A percentile compares a stretch with the other conserved stretches of the same genome.
Evolutionary conservation across 2,113 vertebrate genomes (phyloP).

Genomic region (Hippocampus mohnikei): DNA sequence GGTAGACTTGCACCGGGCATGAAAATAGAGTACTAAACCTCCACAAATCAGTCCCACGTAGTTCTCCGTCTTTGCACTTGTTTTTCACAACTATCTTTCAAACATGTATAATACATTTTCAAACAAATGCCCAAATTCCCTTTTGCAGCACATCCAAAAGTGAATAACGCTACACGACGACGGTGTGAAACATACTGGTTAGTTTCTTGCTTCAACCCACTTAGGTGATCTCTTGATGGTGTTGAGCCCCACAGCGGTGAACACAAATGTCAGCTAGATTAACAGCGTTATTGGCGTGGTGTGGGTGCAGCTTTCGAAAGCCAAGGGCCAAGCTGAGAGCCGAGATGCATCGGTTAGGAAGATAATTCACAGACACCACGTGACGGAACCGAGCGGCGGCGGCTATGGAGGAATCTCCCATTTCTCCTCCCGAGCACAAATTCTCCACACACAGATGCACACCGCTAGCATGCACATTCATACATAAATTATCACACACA

Average conservation of each 20-base stretch:
- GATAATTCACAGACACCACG: conserved; percentile 23
- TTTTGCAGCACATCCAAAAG: too few relatives aligned
- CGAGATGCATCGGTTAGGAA: conserved; percentile 18
- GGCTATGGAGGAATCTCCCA: not conserved
- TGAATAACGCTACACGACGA: not conserved
- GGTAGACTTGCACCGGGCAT: too few relatives aligned
- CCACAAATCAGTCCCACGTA: too few relatives aligned
- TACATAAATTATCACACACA: conserved; percentile 7
- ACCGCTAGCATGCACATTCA: conserved; percentile 8
- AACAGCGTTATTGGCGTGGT: conserved; percentile 42
- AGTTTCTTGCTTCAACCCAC: conserved; percentile 8
- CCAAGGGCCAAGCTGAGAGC: conserved; percentile 13
- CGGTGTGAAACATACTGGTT: conserved; percentile 19
- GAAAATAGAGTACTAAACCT: too few relatives aligned
- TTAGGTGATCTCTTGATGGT: conserved; percentile 34
- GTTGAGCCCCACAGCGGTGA: conserved; percentile 27
- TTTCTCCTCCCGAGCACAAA: conserved; percentile 3
- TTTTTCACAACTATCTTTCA: too few relatives aligned
- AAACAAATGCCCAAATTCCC: not conserved
- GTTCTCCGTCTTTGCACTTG: too few relatives aligned
- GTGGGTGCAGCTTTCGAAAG: conserved; percentile 17
- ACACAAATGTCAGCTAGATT: conserved; percentile 54
- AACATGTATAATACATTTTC: too few relatives aligned
- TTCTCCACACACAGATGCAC: conserved; percentile 12
- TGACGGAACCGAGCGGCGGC: not conserved